Conservation (phyloP, 2,113 vertebrate genomes). For the Urocitellus parryii region DNA sequence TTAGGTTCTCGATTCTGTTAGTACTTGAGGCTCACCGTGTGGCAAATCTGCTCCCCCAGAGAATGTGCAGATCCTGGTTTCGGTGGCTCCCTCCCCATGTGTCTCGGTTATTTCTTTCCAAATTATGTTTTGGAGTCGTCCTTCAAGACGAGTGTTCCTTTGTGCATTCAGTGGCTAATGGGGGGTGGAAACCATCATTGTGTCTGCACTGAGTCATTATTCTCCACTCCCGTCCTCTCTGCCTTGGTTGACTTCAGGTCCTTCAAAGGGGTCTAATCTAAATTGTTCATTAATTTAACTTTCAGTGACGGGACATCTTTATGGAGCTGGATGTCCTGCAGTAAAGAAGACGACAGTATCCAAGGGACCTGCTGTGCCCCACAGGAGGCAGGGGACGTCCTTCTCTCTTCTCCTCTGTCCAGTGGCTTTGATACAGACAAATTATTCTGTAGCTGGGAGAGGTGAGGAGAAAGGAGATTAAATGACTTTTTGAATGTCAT, state of each 20-base stretch:
- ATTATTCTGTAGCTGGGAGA: neutral
- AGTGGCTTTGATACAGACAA: neutral
- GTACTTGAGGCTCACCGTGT: rapidly evolving
- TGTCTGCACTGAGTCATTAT: neutral
- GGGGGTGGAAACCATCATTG: neutral
- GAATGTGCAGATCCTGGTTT: neutral
- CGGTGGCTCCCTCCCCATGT: neutral
- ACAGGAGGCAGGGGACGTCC: rapidly evolving
- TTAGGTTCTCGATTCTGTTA: neutral
- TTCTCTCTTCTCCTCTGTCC: rapidly evolving
- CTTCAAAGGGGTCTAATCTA: neutral
- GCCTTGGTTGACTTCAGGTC: too few species aligned
- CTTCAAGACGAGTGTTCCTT: neutral
- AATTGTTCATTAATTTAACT: neutral
- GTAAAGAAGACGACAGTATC: rapidly evolving
- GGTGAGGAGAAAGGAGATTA: neutral
- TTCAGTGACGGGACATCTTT: neutral
- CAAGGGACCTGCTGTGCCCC: neutral
- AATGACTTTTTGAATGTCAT: neutral
- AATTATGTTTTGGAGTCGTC: neutral
- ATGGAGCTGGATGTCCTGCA: neutral
- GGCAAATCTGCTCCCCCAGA: neutral
- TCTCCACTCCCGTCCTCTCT: neutral
- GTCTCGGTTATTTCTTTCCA: neutral
- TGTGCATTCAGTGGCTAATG: neutral